These are phyloP conservation scores for Monarcha castaneiventris DNA, from an alignment of 2,113 vertebrate species.

Conservation along the genomic window DNA sequence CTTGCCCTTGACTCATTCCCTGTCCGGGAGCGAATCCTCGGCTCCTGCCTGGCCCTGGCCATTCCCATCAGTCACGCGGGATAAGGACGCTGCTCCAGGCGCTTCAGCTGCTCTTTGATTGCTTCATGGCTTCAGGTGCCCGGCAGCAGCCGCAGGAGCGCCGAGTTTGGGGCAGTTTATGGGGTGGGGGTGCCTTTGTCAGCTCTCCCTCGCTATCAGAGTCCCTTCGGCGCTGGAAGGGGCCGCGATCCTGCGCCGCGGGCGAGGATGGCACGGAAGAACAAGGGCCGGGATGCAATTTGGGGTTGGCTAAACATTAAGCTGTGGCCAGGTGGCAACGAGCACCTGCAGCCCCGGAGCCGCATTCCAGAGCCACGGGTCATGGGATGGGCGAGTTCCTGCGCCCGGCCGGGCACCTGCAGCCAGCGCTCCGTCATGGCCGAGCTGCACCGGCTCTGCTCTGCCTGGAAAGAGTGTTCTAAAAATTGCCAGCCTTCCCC, in stretches of 20 bases:
- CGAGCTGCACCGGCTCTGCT: not conserved
- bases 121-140: not conserved
- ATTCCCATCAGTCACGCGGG: not conserved
- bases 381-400: not conserved
- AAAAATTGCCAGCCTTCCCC: conserved; percentile 50
- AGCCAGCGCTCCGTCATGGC: not conserved
- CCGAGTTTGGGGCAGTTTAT: rapidly evolving
- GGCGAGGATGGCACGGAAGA: not conserved
- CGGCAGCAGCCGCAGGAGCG: not conserved
- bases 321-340: not conserved
- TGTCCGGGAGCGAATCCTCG: not conserved
- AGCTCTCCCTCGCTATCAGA: rapidly evolving
- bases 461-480: conserved; percentile 37
- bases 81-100: not conserved
- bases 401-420: not conserved
- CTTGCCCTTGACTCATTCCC: not conserved
- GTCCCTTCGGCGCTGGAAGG: not conserved
- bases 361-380: conserved; percentile 27
- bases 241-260: rapidly evolving
- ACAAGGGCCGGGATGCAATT: not conserved
- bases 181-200: rapidly evolving
- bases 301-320: conserved; percentile 37
- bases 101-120: not conserved
- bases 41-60: not conserved
- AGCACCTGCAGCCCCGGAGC: not conserved